These are phyloP conservation scores for Pocota personata DNA, from an alignment of 2,888 invertebrate species.

Conservation along the genomic window DNA sequence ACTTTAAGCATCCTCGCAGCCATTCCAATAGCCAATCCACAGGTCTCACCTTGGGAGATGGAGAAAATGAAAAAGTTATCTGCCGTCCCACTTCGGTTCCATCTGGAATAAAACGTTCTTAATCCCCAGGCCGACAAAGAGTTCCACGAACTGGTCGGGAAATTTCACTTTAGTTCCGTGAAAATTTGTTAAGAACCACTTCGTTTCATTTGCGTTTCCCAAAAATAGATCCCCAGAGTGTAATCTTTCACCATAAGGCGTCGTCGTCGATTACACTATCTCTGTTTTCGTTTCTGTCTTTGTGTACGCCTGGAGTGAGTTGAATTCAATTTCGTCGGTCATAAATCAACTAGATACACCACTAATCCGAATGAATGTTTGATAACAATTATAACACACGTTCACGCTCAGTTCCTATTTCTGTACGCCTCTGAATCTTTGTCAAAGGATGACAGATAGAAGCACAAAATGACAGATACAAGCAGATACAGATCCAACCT, in stretches of 20 bases:
- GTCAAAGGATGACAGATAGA: conserved; percentile 26
- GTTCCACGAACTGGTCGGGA: not conserved
- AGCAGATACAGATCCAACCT: conserved; percentile 17
- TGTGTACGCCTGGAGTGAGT: not conserved
- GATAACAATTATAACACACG: conserved; percentile 52
- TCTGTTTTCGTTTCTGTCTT: not conserved
- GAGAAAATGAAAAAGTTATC: not conserved
- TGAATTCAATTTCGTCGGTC: conserved; percentile 55
- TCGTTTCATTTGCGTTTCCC: conserved; percentile 13
- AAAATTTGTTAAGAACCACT: not conserved
- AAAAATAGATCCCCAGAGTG: conserved; percentile 11
- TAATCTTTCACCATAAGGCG: conserved; percentile 17
- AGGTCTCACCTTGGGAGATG: not conserved
- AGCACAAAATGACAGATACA: conserved; percentile 34
- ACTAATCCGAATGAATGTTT: conserved; percentile 60
- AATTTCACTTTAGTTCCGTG: conserved; percentile 13
- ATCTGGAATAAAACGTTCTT: not conserved
- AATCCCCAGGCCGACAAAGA: not conserved
- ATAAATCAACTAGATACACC: conserved; percentile 62
- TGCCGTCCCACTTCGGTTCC: not conserved
- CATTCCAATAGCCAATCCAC: not conserved
- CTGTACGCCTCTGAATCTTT: not conserved
- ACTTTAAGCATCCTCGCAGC: not conserved
- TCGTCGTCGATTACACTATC: not conserved
- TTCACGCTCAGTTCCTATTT: conserved; percentile 1